Evolutionary conservation across 2,888 invertebrate species (phyloP), one percentile per base, ranked within the genome.

Genomic region (Cylloceria caligata): DNA sequence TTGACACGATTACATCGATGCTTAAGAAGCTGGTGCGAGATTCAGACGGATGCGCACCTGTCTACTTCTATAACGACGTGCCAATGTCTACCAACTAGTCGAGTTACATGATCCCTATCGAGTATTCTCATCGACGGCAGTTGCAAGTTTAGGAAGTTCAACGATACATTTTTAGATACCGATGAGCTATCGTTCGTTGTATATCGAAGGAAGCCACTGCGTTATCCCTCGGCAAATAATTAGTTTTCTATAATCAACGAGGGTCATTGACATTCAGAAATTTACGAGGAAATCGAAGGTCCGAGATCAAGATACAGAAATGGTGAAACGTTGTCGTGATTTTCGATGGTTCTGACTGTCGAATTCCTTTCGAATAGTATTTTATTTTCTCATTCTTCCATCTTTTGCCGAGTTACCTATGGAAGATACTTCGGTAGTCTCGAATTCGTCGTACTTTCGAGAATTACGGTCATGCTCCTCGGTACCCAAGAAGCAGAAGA

Each of bases 381-480:
- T 69, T 64, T 64, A 30, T 68, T 27, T 13, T 13, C 52, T 19
- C 19, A 39, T 67, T 62, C 39, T n/a, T 42, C 52, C 24, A 49
- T 71, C 57, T 52, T 36, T 39, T 16, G 42, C 45, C 34, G 67
- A 67, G 76, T 81, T 72, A 49, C 57, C 72, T 49, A 24, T 57
- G 45, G 21, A 13, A 55, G 27, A 71, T 71, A 36, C 64, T n/a
- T 13, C 16, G 60, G 11, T 34, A 19, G 21, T 67, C 36, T 36
- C 52, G 79, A 36, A 73, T 62, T 64, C 68, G 74, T 45, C 55
- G 68, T 47, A 45, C 45, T 69, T 74, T 55, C 24, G 60, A 52
- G 72, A 76, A 81, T 81, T 76, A 80, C 80, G 80, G 49, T 76
- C 71, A 57, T 74, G 39, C 60, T 73, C 24, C 24, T 57, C 57